Conservation (phyloP, 2,113 vertebrate genomes). For the Formicarius rufipectus region DNA sequence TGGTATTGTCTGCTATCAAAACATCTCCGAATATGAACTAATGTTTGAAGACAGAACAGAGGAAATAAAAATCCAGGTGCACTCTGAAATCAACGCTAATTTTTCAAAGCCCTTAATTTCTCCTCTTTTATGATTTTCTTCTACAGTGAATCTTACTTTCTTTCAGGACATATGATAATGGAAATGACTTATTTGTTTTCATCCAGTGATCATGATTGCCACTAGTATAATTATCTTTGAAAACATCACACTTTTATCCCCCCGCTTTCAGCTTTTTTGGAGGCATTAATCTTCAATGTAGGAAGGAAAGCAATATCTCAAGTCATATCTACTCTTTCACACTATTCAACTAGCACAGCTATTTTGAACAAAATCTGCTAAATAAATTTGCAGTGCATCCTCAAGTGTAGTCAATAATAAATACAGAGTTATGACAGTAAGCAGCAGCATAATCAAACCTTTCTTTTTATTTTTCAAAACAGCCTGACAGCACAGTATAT, state of each 20-base stretch:
- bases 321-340: slow-evolving; percentile 3
- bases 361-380: slow-evolving; percentile 3
- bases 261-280: slow-evolving; percentile 11
- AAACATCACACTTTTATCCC: neutral
- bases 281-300: neutral
- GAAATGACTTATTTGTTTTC: slow-evolving; percentile 33
- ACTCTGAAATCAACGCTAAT: neutral
- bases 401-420: slow-evolving; percentile 10
- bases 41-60: neutral
- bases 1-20: neutral
- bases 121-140: neutral
- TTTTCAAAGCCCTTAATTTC: slow-evolving; percentile 50
- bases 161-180: slow-evolving; percentile 8
- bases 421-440: neutral
- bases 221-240: slow-evolving; percentile 6
- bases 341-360: neutral
- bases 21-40: neutral
- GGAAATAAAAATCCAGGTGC: neutral
- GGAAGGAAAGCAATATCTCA: slow-evolving; percentile 8
- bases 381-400: neutral
- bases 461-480: neutral
- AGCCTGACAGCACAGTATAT: neutral
- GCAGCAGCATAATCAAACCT: neutral
- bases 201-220: neutral
- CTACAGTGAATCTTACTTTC: neutral